These are phyloP conservation scores for Argynnis bischoffii DNA, from an alignment of 2,888 invertebrate genomes.

Conservation along the genomic window DNA sequence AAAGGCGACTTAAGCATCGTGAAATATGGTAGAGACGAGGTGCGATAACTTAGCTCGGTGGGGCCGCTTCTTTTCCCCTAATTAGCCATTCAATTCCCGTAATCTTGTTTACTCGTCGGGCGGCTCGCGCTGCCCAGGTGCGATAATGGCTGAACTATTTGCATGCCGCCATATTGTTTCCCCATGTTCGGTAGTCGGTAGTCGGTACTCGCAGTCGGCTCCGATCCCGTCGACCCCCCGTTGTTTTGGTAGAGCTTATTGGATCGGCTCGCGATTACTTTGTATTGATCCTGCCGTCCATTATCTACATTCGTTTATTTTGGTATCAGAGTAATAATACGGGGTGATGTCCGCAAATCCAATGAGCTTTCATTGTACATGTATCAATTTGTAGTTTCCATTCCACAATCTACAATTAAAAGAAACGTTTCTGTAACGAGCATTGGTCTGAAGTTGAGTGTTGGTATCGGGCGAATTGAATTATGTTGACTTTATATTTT, in stretches of 20 bases:
- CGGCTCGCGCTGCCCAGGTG: slow-evolving; percentile 77
- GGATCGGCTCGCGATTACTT: slow-evolving; percentile 81
- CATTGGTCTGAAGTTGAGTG: background rate
- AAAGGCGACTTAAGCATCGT: slow-evolving; percentile 77
- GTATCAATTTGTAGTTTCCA: slow-evolving; percentile 47
- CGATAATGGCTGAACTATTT: slow-evolving; percentile 82
- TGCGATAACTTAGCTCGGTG: slow-evolving; percentile 71
- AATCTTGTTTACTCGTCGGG: slow-evolving; percentile 80
- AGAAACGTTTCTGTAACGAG: slow-evolving; percentile 6
- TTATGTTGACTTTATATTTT: slow-evolving; percentile 3
- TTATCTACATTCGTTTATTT: slow-evolving; percentile 80
- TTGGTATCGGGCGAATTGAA: slow-evolving; percentile 3
- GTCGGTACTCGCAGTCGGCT: slow-evolving; percentile 47
- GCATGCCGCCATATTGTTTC: slow-evolving; percentile 82
- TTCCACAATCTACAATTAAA: slow-evolving; percentile 9
- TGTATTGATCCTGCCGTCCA: slow-evolving; percentile 80
- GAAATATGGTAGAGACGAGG: slow-evolving; percentile 77
- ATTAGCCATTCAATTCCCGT: slow-evolving; percentile 82
- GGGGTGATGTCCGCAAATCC: slow-evolving; percentile 66
- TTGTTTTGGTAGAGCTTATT: slow-evolving; percentile 79
- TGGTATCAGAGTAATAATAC: slow-evolving; percentile 75
- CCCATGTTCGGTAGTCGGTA: slow-evolving; percentile 63
- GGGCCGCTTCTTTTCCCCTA: slow-evolving; percentile 79
- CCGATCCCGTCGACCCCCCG: slow-evolving; percentile 73
- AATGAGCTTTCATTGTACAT: slow-evolving; percentile 55